A percentile compares a stretch with the other conserved stretches of the same genome.
These are phyloP conservation scores for Scotopteryx bipunctaria DNA, from an alignment of 2,888 invertebrate species.

Conservation along the genomic window DNA sequence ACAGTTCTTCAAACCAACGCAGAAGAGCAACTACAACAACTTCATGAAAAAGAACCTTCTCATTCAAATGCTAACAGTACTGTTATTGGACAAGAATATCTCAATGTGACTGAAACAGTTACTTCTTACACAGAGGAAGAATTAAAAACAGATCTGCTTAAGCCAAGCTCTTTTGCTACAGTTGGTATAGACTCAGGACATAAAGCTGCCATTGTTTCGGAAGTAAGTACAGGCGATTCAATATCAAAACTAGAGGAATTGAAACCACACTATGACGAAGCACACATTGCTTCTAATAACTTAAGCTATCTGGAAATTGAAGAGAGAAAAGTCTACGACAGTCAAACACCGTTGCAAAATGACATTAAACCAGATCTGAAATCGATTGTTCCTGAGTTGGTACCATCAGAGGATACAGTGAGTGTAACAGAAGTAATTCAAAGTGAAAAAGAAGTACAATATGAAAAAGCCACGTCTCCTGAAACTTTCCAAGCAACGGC, in stretches of 20 bases:
- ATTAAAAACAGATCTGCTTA: constrained; percentile 59
- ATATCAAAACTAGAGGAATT: constrained; percentile 52
- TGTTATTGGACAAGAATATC: constrained; percentile 82
- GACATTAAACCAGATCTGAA: constrained; percentile 51
- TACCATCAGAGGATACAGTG: constrained; percentile 53
- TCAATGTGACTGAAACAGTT: constrained; percentile 84
- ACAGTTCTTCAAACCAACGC: constrained; percentile 63
- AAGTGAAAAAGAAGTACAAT: constrained; percentile 68
- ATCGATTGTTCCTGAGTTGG: constrained; percentile 55
- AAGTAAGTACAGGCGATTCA: constrained; percentile 66
- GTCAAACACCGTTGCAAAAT: constrained; percentile 58
- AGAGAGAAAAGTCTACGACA: constrained; percentile 72
- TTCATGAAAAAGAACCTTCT: constrained; percentile 81
- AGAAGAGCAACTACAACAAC: constrained; percentile 79
- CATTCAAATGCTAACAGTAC: constrained; percentile 78
- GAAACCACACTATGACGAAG: constrained; percentile 59
- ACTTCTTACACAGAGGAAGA: constrained; percentile 77
- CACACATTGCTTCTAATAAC: constrained; percentile 56
- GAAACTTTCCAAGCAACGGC: constrained; percentile 63
- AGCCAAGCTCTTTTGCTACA: constrained; percentile 76
- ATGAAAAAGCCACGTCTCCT: constrained; percentile 33
- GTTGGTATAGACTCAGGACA: constrained; percentile 78
- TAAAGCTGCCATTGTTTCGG: constrained; percentile 75
- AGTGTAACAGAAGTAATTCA: constrained; percentile 63
- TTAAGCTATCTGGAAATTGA: constrained; percentile 63